Evolutionary conservation across 2,113 vertebrate genomes (phyloP), one percentile per base, ranked within the genome.

Genomic region (Callipepla squamata): DNA sequence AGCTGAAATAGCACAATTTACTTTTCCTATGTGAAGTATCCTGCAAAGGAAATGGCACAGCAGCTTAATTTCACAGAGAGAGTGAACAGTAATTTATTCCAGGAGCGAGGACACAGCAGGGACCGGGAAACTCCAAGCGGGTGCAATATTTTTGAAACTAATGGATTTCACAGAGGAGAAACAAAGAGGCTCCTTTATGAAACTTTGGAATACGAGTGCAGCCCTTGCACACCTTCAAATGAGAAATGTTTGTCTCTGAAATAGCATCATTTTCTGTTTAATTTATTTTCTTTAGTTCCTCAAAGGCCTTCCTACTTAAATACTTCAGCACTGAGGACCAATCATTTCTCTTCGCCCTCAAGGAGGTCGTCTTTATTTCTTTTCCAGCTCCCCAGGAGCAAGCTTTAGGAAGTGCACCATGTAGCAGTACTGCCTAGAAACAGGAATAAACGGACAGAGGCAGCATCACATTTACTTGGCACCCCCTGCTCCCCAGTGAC

Each of bases 201-300:
- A 97, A 95, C 74, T 96, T 72, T n/a, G 44, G 67, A 85, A 82
- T 82, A 91, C 45, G 57, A 92, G 82, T 50, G 47, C 40, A 95
- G 47, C 55, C 76, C 94, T 96, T 84, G 75, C 40, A 13, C 5
- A 51, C 62, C 70, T 95, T 84, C 92, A 93, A 87, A 95, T 96
- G 97, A 97, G 95, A 97, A 97, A 97, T 97, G 93, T 95, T 73
- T 97, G 94, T 96, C 95, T 95, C 94, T 97, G 94, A 96, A 98
- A 97, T 89, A 96, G 91, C 94, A 97, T 94, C 89, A 93, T 96
- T 77, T 97, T 87, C 89, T 89, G 77, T 97, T 97, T 97, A 96
- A 98, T 98, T 98, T 97, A 97, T 97, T 97, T 97, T 95, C 89
- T 93, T 97, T 95, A 96, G 93, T 83, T 85, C 91, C 82, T 94